A percentile compares a stretch with the other conserved stretches of the same genome.
Conservation (phyloP, 1,140 invertebrate species). For the Bombus superbus region DNA sequence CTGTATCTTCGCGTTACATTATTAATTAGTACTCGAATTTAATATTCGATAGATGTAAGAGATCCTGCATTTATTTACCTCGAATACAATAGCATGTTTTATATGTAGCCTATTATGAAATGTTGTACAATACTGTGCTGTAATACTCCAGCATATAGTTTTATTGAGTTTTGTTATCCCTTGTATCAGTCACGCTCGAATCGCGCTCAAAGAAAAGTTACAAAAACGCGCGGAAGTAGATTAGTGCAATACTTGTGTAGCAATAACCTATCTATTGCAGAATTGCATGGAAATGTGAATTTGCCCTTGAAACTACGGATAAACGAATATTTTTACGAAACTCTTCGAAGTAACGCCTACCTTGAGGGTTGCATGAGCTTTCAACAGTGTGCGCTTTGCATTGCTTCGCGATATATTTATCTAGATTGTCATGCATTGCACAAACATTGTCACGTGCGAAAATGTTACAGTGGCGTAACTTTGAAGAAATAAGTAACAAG, state of each 20-base stretch:
- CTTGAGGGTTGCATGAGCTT: neutral
- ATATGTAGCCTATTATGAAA: neutral
- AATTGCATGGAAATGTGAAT: neutral
- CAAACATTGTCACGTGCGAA: no score
- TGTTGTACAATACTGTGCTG: neutral
- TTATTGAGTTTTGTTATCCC: neutral
- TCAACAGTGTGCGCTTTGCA: neutral
- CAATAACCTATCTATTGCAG: neutral
- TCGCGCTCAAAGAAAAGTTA: neutral
- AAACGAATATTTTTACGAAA: conserved; percentile 8
- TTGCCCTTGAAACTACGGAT: conserved; percentile 25
- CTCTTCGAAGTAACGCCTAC: neutral
- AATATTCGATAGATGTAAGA: no score
- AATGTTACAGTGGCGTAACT: no score
- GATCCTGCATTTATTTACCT: no score
- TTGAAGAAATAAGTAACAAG: no score
- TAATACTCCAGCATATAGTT: neutral
- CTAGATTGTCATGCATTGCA: no score
- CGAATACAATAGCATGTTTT: neutral
- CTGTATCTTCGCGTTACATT: no score
- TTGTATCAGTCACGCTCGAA: neutral
- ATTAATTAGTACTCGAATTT: no score
- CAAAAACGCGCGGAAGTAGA: neutral
- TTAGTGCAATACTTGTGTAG: neutral
- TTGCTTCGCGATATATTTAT: neutral